Evolutionary conservation across 2,888 invertebrate genomes (phyloP), one percentile per base, ranked within the genome.

Genomic region (Cephus pulcher): DNA sequence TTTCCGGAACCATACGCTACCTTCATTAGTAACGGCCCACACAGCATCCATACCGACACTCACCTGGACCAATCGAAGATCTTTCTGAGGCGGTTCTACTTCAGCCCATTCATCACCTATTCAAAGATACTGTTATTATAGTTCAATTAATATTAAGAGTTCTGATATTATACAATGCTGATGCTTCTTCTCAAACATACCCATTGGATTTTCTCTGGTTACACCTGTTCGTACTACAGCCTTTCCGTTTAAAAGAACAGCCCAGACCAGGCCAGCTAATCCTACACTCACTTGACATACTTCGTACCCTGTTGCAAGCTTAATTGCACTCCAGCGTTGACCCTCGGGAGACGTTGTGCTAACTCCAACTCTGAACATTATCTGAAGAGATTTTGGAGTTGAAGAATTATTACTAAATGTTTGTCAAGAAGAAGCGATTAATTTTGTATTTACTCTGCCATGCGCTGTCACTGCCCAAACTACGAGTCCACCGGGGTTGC

Each of bases 391-490:
- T 56, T 56, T 23, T 56, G 23, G 56, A 15, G 1, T 56, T 56
- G 56, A 23, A 23, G 23, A 56, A 23, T 56, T 56, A 9, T 56
- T 56, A 23, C 9, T 56, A 56, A 56, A 56, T 23, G 23, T 56
- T 56, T 23, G 9, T 56, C 23, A 23, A 23, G 23, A 56, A 56
- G 9, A 56, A 1, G 23, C 23, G 9, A 40, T 40, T 40, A 6
- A 56, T 56, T 56, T 23, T 56, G 35, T 56, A 84, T 88, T 90
- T 92, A 96, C 97, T 88, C 97, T 93, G 76, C 98, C 98, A 89
- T 97, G 96, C 56, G 98, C 96, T 37, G 98, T 98, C 76, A 98
- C 96, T 12, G 97, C 97, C 98, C 98, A 98, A 12, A 98, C 98
- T 80, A 96, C 93, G 86, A 97, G 93, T 69, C 94, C 94, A 34